Percentiles rank a stretch among this genome's conserved stretches.
These are phyloP conservation scores for Mizuhopecten yessoensis DNA, from an alignment of 1,140 invertebrate species.

Conservation along the genomic window DNA sequence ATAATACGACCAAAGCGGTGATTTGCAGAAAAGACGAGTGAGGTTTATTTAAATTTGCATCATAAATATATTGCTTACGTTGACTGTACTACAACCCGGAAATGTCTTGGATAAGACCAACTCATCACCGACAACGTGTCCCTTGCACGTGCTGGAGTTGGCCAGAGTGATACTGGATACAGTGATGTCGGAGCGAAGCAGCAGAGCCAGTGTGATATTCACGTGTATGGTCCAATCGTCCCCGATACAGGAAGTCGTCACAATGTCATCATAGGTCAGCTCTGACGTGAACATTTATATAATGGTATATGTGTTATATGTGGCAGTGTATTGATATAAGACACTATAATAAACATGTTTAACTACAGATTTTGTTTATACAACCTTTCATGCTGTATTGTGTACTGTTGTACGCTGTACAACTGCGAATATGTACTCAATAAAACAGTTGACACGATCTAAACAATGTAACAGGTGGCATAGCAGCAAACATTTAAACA, in stretches of 20 bases:
- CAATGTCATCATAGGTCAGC: neutral
- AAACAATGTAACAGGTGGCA: too few relatives aligned
- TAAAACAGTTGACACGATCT: too few relatives aligned
- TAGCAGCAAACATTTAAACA: too few relatives aligned
- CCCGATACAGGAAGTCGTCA: neutral
- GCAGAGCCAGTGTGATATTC: neutral
- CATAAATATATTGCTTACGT: too few relatives aligned
- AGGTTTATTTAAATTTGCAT: too few relatives aligned
- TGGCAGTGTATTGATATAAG: neutral
- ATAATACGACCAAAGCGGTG: too few relatives aligned
- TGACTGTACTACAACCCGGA: neutral
- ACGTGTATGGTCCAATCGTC: neutral
- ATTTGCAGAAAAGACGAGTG: too few relatives aligned
- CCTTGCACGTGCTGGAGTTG: neutral
- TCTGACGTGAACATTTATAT: neutral
- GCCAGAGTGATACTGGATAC: neutral
- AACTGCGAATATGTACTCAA: too few relatives aligned
- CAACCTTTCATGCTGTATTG: neutral
- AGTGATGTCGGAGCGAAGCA: neutral
- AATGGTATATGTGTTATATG: neutral
- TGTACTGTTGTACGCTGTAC: neutral
- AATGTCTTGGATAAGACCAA: neutral
- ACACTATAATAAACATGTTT: neutral
- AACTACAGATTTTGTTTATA: neutral
- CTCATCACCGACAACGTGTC: neutral